A percentile compares a stretch with the other conserved stretches of the same genome.
Evolutionary conservation across 2,113 vertebrate genomes (phyloP).

Genomic region (Rhynchomys soricoides): DNA sequence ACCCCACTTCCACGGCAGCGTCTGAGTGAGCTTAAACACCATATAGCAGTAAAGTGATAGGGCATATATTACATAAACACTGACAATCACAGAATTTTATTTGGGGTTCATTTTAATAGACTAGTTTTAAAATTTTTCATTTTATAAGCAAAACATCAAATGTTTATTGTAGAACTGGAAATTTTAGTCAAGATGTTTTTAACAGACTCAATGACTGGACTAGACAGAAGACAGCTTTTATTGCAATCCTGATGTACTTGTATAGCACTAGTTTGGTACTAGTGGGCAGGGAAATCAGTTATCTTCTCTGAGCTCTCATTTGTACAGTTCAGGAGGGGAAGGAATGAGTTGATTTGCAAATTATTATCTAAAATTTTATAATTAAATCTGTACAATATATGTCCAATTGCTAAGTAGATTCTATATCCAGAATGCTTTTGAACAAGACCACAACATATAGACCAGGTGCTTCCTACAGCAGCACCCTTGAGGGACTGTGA

Average conservation of each 20-base stretch:
- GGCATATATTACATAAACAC: neutral
- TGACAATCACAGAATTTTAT: constrained; percentile 2
- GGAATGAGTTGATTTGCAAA: constrained; percentile 45
- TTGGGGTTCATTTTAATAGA: neutral
- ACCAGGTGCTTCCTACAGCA: neutral
- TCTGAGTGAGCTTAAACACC: neutral
- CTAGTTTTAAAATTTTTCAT: neutral
- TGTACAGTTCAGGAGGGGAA: neutral
- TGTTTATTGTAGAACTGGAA: neutral
- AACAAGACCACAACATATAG: constrained; percentile 45
- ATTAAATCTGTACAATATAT: neutral
- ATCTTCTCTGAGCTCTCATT: neutral
- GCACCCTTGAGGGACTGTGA: constrained; percentile 12
- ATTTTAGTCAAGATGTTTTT: neutral
- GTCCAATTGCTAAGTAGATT: neutral
- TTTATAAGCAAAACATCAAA: neutral
- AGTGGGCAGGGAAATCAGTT: neutral
- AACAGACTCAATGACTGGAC: neutral
- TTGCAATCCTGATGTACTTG: neutral
- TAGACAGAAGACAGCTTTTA: neutral
- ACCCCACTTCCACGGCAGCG: neutral
- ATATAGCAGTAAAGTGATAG: too few species aligned
- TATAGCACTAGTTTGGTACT: neutral
- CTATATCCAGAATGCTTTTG: neutral
- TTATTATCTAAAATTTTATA: neutral